A percentile compares a stretch with the other conserved stretches of the same genome.
Evolutionary conservation across 2,888 invertebrate genomes (phyloP).

Genomic region (Mayetiola destructor): DNA sequence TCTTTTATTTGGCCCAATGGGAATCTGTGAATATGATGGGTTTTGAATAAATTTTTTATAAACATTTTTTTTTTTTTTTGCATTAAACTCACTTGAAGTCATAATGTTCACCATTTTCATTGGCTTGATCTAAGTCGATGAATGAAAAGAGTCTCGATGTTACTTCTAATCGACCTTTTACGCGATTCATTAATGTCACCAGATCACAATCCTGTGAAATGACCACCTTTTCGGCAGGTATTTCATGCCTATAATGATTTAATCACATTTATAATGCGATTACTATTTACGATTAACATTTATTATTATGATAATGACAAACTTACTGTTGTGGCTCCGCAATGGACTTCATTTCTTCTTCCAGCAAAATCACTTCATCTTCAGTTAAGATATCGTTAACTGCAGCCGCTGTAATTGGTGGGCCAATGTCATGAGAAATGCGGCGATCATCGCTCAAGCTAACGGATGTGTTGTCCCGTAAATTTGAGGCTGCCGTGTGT

Average conservation of each 20-base stretch:
- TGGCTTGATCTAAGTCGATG: conserved; percentile 41
- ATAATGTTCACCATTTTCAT: conserved; percentile 37
- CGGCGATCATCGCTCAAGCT: conserved; percentile 23
- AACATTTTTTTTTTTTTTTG: background rate
- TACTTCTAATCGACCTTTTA: conserved; percentile 46
- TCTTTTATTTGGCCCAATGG: conserved; percentile 42
- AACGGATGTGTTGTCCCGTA: conserved; percentile 41
- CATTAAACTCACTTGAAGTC: conserved; percentile 33
- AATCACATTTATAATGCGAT: background rate
- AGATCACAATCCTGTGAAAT: conserved; percentile 47
- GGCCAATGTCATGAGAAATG: conserved; percentile 31
- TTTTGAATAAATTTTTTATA: background rate
- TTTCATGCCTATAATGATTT: conserved; percentile 26
- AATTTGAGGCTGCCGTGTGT: conserved; percentile 43
- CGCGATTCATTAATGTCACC: conserved; percentile 43
- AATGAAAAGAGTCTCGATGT: conserved; percentile 45
- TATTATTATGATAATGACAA: background rate
- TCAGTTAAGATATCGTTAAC: conserved; percentile 34
- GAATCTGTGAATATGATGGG: conserved; percentile 28
- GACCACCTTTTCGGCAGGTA: conserved; percentile 42
- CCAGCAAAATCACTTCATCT: conserved; percentile 34
- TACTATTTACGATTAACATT: background rate
- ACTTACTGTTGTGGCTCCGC: conserved; percentile 33
- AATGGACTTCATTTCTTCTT: conserved; percentile 36
- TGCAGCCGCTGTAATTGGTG: conserved; percentile 35